Evolutionary conservation across 23 tunicate genomes (phyloP).

Genomic region (Ascidia mentula): DNA sequence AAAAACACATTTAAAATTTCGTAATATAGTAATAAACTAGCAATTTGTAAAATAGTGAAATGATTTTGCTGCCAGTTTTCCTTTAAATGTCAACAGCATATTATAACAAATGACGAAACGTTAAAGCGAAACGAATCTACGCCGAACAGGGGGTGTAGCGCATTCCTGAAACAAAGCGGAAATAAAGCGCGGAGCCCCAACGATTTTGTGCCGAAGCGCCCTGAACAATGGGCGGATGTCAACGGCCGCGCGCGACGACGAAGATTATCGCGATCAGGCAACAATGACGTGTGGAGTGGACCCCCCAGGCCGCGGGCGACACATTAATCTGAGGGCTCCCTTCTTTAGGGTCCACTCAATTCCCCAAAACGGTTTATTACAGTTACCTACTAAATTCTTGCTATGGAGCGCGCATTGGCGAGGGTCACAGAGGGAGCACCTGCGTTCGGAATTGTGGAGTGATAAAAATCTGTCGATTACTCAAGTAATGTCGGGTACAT

Average conservation of each 20-base stretch:
- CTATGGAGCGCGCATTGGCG: too few species aligned
- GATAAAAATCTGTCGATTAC: too few species aligned
- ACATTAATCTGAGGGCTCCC: not conserved
- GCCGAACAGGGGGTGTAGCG: not conserved
- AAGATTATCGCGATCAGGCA: constrained; percentile 1
- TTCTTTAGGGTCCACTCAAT: too few species aligned
- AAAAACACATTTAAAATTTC: too few species aligned
- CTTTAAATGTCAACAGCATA: too few species aligned
- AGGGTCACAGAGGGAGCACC: too few species aligned
- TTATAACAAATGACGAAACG: constrained; percentile 1
- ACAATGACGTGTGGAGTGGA: not conserved
- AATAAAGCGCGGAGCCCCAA: not conserved
- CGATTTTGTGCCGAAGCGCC: not conserved
- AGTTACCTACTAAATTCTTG: too few species aligned
- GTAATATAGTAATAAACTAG: too few species aligned
- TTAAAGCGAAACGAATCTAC: not conserved
- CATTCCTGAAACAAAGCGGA: not conserved
- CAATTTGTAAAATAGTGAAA: too few species aligned
- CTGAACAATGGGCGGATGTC: not conserved
- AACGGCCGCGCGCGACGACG: constrained; percentile 1
- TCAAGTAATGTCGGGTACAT: too few species aligned
- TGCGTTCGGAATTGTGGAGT: too few species aligned
- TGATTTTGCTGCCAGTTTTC: too few species aligned
- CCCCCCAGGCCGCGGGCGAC: constrained; percentile 4
- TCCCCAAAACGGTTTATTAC: not conserved